phyloP scores from a whole-genome alignment of 2,113 vertebrate genomes.

The Dolichotis patagonum region DNA sequence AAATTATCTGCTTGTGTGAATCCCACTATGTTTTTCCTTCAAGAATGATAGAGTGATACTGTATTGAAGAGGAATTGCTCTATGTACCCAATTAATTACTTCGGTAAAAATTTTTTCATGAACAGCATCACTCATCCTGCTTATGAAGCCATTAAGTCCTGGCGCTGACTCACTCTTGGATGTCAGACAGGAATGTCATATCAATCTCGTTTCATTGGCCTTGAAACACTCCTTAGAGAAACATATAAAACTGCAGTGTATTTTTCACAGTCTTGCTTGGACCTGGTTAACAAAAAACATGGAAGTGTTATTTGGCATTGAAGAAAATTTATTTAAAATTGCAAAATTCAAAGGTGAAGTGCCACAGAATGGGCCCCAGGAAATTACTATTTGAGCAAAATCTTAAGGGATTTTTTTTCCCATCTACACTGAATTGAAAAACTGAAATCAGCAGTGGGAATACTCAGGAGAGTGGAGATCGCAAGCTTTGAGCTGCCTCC shows the following conservation, averaged over 20 bases:
- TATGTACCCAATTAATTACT: constrained; percentile 67
- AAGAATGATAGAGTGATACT: constrained; percentile 40
- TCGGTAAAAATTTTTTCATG: constrained; percentile 65
- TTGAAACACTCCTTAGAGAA: constrained; percentile 54
- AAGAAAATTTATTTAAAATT: constrained; percentile 16
- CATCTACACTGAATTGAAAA: not conserved
- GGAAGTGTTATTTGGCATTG: constrained; percentile 40
- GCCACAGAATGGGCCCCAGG: not conserved
- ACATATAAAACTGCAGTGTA: not conserved
- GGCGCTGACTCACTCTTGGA: constrained; percentile 53
- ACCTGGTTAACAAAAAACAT: not conserved
- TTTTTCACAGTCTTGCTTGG: constrained; percentile 62
- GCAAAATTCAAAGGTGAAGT: constrained; percentile 22
- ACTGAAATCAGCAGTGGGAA: not conserved
- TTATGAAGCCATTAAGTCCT: constrained; percentile 59
- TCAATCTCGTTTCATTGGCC: constrained; percentile 33
- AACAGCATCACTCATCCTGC: constrained; percentile 59
- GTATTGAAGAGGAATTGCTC: constrained; percentile 47
- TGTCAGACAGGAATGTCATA: not conserved
- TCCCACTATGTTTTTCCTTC: constrained; percentile 39
- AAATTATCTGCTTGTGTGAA: constrained; percentile 8
- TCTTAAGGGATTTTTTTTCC: not conserved
- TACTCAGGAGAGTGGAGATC: not conserved
- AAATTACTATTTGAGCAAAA: not conserved
- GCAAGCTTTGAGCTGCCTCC: not conserved